phyloP scores from a whole-genome alignment of 2,888 invertebrate species.

The Chloroclysta siterata region DNA sequence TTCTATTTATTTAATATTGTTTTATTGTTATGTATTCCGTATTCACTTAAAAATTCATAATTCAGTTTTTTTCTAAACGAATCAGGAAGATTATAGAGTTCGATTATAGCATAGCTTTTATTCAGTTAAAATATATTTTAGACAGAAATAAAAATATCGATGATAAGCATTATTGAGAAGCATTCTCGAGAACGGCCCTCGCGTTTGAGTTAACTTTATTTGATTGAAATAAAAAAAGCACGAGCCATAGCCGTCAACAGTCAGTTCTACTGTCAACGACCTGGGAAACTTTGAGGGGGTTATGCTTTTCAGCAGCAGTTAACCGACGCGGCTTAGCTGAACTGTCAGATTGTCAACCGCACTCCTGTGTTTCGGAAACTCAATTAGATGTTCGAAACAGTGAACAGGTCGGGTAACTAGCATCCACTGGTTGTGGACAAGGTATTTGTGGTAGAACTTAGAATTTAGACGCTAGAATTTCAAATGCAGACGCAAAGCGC shows the following conservation, averaged over 20 bases:
- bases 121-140: too few species aligned
- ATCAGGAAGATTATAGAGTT: background rate
- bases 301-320: background rate
- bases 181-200: too few species aligned
- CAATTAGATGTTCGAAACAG: slow-evolving; percentile 5
- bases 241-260: too few species aligned
- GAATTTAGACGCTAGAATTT: background rate
- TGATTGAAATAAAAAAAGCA: background rate
- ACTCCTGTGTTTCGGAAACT: slow-evolving; percentile 10
- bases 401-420: background rate
- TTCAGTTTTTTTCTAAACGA: background rate
- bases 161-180: too few species aligned
- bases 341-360: slow-evolving; percentile 11
- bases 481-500: background rate
- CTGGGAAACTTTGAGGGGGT: background rate
- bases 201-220: background rate
- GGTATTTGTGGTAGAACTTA: background rate
- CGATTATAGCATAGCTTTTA: too few species aligned
- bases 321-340: background rate
- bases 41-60: background rate
- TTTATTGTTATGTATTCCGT: too few species aligned
- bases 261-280: too few species aligned
- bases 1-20: too few species aligned
- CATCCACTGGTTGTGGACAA: background rate
- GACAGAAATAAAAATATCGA: too few species aligned